A percentile compares a stretch with the other conserved stretches of the same genome.
Evolutionary conservation across 2,888 invertebrate species (phyloP).

Genomic region (Macrosoma leucophasiata): DNA sequence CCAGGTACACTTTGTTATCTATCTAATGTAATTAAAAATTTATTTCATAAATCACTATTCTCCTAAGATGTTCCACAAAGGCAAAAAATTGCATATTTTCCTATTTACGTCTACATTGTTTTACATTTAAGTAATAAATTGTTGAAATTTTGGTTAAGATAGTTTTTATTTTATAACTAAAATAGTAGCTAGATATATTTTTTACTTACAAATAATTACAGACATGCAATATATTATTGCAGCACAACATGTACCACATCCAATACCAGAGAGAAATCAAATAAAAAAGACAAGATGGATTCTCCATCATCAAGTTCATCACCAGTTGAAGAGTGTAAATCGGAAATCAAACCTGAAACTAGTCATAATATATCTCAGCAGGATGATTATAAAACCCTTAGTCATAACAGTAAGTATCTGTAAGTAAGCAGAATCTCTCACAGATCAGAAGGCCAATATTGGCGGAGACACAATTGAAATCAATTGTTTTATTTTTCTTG

Average conservation of each 20-base stretch:
- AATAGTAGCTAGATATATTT: not conserved
- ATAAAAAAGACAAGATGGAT: slow-evolving; percentile 38
- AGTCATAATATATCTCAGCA: slow-evolving; percentile 60
- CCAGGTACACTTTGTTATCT: slow-evolving; percentile 49
- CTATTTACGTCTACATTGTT: slow-evolving; percentile 6
- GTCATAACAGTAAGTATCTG: slow-evolving; percentile 55
- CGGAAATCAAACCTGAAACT: slow-evolving; percentile 49
- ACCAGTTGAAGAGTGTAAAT: slow-evolving; percentile 35
- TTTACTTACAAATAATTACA: not conserved
- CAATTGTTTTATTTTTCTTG: no score
- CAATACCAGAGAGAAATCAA: slow-evolving; percentile 38
- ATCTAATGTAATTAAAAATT: no score
- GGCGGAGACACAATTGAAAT: no score
- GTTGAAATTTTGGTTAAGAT: slow-evolving; percentile 2
- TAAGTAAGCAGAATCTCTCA: no score
- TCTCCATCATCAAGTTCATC: slow-evolving; percentile 38
- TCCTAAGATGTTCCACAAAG: no score
- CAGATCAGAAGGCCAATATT: no score
- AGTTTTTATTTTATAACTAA: not conserved
- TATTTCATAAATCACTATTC: no score
- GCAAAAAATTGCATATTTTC: slow-evolving; percentile 2
- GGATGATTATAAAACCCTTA: slow-evolving; percentile 48
- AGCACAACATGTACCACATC: slow-evolving; percentile 53
- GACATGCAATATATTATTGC: slow-evolving; percentile 18
- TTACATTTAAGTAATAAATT: not conserved